phyloP scores from a whole-genome alignment of 37 sponge, comb jelly and placozoan genomes.

The Axinella damicornis region DNA sequence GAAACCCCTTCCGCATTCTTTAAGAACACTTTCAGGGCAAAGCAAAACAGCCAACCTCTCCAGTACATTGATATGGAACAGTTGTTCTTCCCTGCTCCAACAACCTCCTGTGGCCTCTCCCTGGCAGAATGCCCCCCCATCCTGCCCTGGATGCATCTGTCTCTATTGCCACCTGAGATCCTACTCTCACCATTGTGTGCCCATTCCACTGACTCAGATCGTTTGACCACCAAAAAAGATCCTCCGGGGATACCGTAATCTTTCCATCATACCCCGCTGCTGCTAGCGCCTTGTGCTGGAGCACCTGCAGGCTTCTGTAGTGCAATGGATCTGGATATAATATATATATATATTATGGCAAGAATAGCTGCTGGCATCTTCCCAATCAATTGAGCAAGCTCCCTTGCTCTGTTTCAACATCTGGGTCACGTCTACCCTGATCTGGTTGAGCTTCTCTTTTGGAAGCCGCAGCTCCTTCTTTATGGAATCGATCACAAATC shows the following conservation, averaged over 20 bases:
- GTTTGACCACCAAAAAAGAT: too few species aligned
- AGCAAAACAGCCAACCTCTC: slow-evolving; percentile 51
- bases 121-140: background rate
- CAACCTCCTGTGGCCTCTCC: slow-evolving; percentile 35
- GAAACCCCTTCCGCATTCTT: too few species aligned
- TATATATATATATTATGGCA: too few species aligned
- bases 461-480: slow-evolving; percentile 13
- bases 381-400: background rate
- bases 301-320: slow-evolving; percentile 11
- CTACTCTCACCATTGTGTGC: too few species aligned
- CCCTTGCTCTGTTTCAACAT: background rate
- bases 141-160: background rate
- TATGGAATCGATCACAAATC: slow-evolving; percentile 2
- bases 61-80: slow-evolving; percentile 57
- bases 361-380: slow-evolving; percentile 30
- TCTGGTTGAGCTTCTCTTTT: background rate
- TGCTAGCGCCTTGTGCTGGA: background rate
- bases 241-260: too few species aligned
- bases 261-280: too few species aligned
- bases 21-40: too few species aligned
- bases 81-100: slow-evolving; percentile 38
- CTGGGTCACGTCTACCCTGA: background rate
- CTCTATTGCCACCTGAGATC: too few species aligned
- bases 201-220: too few species aligned
- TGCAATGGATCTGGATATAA: slow-evolving; percentile 12